Percentiles rank a stretch among this genome's conserved stretches.
Evolutionary conservation across 2,797 vertebrate species (phyloP).

Genomic region (Telmatherina bonti): DNA sequence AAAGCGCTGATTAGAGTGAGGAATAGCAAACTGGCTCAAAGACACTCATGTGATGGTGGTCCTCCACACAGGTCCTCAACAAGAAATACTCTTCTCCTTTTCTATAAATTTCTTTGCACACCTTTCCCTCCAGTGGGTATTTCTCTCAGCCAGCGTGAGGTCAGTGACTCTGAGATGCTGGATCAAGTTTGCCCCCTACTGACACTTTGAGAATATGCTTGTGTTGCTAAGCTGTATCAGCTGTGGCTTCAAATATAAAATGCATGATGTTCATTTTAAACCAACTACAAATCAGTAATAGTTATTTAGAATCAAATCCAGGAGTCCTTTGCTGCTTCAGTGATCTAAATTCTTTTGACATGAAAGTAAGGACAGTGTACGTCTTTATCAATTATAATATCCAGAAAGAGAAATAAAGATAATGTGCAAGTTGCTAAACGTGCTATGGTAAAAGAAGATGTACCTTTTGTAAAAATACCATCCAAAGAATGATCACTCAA

Average conservation of each 20-base stretch:
- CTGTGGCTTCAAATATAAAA: conserved; percentile 16
- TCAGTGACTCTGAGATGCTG: conserved; percentile 54
- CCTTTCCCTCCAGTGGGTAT: conserved; percentile 16
- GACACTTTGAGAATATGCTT: conserved; percentile 56
- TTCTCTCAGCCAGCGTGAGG: conserved; percentile 47
- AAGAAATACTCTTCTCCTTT: conserved; percentile 26
- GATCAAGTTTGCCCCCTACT: conserved; percentile 81
- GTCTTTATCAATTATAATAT: background rate
- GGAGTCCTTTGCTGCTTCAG: conserved; percentile 19
- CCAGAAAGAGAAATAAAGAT: no score
- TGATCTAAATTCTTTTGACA: conserved; percentile 26
- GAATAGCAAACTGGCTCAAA: conserved; percentile 19
- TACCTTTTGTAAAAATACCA: no score
- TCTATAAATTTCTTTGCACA: conserved; percentile 16
- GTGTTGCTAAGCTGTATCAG: conserved; percentile 15
- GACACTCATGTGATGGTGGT: conserved; percentile 3
- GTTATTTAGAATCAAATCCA: conserved; percentile 10
- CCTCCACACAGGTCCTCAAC: conserved; percentile 28
- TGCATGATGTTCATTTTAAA: conserved; percentile 20
- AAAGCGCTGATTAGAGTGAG: conserved; percentile 21
- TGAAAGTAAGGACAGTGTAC: conserved; percentile 5
- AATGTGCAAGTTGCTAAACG: no score
- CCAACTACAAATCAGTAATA: background rate
- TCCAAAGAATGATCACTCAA: background rate
- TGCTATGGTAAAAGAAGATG: no score